Percentiles rank a stretch among this genome's conserved stretches.
Evolutionary conservation across 2,113 vertebrate species (phyloP).

Genomic region (Herpetotheres cachinnans): DNA sequence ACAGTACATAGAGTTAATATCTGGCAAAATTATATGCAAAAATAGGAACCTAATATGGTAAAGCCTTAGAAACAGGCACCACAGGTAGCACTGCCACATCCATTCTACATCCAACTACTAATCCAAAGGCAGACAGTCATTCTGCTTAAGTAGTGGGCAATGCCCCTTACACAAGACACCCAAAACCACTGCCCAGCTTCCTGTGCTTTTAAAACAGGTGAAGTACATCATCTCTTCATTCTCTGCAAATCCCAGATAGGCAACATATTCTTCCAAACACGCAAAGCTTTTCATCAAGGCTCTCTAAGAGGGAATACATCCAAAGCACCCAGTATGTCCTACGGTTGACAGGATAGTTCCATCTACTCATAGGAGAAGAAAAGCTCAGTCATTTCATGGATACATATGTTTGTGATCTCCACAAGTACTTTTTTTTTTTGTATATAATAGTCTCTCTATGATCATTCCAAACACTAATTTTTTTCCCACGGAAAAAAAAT

Average conservation of each 20-base stretch:
- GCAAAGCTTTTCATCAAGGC: background rate
- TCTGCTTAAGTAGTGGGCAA: background rate
- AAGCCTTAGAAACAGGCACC: background rate
- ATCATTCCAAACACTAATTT: background rate
- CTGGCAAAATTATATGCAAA: background rate
- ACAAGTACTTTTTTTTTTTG: background rate
- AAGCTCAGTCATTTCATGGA: background rate
- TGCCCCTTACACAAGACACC: background rate
- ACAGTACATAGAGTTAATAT: background rate
- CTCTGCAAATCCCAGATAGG: background rate
- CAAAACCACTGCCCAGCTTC: background rate
- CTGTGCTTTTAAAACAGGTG: background rate
- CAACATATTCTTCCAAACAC: background rate
- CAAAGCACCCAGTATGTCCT: background rate
- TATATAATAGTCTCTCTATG: background rate
- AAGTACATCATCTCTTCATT: background rate
- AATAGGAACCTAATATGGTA: background rate
- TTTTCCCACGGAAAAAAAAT: background rate
- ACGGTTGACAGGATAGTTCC: background rate
- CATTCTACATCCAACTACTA: background rate
- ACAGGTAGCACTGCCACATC: background rate
- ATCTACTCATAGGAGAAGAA: background rate
- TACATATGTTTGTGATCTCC: background rate
- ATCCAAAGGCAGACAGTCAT: background rate
- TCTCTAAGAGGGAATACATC: background rate